These are phyloP conservation scores for Heliconius eleuchia DNA, from an alignment of 1,140 invertebrate species.

Conservation along the genomic window DNA sequence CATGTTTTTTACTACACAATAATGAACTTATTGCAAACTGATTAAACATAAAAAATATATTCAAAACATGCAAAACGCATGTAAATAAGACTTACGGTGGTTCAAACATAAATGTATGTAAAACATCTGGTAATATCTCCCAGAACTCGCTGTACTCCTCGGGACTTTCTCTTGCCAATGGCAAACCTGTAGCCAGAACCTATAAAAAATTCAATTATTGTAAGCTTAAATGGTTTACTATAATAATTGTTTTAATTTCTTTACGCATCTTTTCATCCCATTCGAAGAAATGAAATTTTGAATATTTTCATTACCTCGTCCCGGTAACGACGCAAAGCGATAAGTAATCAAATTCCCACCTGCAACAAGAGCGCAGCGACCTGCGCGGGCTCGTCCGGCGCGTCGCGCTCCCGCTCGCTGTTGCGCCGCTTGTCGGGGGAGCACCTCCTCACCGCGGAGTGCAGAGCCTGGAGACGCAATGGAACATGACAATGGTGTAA, in stretches of 20 bases:
- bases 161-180: slow-evolving; percentile 90
- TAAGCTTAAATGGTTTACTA: too few relatives aligned
- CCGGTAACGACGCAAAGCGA: too few relatives aligned
- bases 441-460: slow-evolving; percentile 56
- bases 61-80: background rate
- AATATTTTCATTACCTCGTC: too few relatives aligned
- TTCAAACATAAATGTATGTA: slow-evolving; percentile 95
- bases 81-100: slow-evolving; percentile 57
- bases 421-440: slow-evolving; percentile 53
- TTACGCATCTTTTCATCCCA: too few relatives aligned
- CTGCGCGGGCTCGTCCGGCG: slow-evolving; percentile 59
- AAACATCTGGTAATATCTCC: slow-evolving; percentile 90
- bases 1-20: too few relatives aligned
- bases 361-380: slow-evolving; percentile 64
- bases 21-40: too few relatives aligned
- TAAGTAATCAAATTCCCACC: slow-evolving; percentile 39
- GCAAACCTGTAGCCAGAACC: slow-evolving; percentile 92
- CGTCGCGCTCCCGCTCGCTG: slow-evolving; percentile 53
- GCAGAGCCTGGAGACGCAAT: slow-evolving; percentile 50
- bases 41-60: background rate
- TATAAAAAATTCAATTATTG: slow-evolving; percentile 30
- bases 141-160: slow-evolving; percentile 89
- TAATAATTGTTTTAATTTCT: too few relatives aligned
- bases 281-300: too few relatives aligned
- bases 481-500: too few relatives aligned